Evolutionary conservation across 2,888 invertebrate genomes (phyloP), one percentile per base, ranked within the genome.

Genomic region (Dynastes maya): DNA sequence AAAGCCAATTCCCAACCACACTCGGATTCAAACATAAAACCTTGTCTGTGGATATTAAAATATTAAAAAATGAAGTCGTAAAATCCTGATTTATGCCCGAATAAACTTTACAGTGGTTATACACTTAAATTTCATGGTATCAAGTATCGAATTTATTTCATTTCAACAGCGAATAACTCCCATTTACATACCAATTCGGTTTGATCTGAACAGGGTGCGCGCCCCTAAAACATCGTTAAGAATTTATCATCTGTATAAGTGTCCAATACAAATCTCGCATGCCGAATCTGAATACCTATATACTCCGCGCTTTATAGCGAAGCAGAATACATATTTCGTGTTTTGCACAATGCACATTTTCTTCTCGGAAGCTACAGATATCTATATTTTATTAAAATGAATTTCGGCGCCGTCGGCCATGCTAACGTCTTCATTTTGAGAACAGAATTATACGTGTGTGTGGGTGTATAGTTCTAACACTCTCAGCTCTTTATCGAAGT

Each of bases 171-270:
- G 55, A 55, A 76, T 67, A 76, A 76, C 67, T 55, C 67, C 76
- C 65, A 76, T 76, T 76, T 76, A 67, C 67, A 76, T 76, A 67
- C 58, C 65, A 67, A 76, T 67, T 55, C 67, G 22, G 58, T 22
- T 22, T 55, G 76, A 76, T 67, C 67, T 76, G 55, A 58, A 67
- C 45, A 51, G 76, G 55, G 76, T 8, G 53, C 55, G 29, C 55
- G 32, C 67, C 76, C 65, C 76, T 65, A 55, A 68, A 64, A 67
- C 64, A 68, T 67, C 76, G 67, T 76, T 76, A 76, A 76, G 67
- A 76, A 76, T 76, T 76, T 76, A 76, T 76, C 76, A 76, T 76
- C 76, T 68, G 58, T 55, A 58, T 65, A 68, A 76, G 76, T 72
- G 45, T 58, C 58, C 76, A 68, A 68, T 76, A 76, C 76, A 67